phyloP scores from a whole-genome alignment of 2,888 invertebrate genomes.

The Gasteruption jaculator region DNA sequence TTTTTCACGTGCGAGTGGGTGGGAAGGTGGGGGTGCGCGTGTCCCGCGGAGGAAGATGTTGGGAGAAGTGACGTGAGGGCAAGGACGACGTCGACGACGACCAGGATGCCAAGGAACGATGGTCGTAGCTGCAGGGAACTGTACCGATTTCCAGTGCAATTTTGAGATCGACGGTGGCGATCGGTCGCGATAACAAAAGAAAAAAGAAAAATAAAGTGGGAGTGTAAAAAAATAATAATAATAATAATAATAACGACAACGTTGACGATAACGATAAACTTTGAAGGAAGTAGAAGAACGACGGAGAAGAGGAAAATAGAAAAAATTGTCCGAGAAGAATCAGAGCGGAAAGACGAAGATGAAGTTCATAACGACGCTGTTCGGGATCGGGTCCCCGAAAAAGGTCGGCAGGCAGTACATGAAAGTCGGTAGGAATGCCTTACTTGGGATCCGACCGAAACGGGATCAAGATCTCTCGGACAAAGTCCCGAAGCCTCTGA shows the following conservation, averaged over 20 bases:
- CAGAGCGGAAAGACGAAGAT: too few species aligned
- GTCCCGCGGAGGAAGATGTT: conserved; percentile 29
- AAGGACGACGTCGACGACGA: conserved; percentile 10
- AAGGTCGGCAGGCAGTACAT: conserved; percentile 74
- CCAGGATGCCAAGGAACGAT: conserved; percentile 4
- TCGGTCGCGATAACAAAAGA: not conserved
- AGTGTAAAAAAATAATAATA: conserved; percentile 24
- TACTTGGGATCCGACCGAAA: conserved; percentile 63
- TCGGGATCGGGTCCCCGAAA: conserved; percentile 50
- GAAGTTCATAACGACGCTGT: conserved; percentile 47
- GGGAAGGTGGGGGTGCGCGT: conserved; percentile 2
- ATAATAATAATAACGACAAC: too few species aligned
- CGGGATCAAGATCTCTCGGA: conserved; percentile 45
- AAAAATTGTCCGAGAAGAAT: not conserved
- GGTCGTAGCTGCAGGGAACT: too few species aligned
- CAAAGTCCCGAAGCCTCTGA: conserved; percentile 60
- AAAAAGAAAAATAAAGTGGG: conserved; percentile 7
- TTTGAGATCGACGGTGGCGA: too few species aligned
- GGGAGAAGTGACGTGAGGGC: conserved; percentile 42
- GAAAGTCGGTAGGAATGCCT: conserved; percentile 68
- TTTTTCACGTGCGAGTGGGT: too few species aligned
- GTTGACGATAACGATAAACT: not conserved
- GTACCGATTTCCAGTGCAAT: not conserved
- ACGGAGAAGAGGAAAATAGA: not conserved
- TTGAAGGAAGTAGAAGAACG: not conserved